Evolutionary conservation across 2,797 vertebrate species (phyloP).

Genomic region (Botia almorhae): DNA sequence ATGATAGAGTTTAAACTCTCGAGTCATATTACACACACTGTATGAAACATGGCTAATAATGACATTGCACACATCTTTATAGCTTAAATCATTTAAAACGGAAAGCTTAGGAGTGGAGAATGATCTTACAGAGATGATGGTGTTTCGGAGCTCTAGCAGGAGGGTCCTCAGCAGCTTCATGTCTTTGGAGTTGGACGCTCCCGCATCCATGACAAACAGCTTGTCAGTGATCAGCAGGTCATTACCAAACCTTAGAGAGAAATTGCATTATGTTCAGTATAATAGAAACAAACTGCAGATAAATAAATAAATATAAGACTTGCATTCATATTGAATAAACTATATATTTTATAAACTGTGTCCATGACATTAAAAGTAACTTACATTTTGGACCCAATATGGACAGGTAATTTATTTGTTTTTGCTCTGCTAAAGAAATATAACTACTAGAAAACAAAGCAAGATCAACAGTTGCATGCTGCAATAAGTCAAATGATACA

Average conservation of each 20-base stretch:
- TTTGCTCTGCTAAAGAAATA: neutral
- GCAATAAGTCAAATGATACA: too few species aligned
- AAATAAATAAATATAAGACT: neutral
- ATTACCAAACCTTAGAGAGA: slow-evolving; percentile 86
- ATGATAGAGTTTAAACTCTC: slow-evolving; percentile 3
- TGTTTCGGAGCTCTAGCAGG: slow-evolving; percentile 88
- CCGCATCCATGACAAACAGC: slow-evolving; percentile 91
- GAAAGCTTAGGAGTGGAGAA: neutral
- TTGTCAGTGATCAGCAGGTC: slow-evolving; percentile 92
- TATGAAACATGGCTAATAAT: neutral
- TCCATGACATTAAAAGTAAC: too few species aligned
- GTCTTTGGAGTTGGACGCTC: slow-evolving; percentile 94
- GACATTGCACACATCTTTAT: neutral
- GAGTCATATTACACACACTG: neutral
- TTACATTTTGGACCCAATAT: neutral
- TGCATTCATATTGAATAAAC: too few species aligned
- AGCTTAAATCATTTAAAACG: neutral
- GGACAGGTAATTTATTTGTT: neutral
- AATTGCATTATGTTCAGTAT: neutral
- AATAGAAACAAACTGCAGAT: neutral
- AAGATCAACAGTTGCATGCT: too few species aligned
- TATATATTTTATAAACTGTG: too few species aligned
- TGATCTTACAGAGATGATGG: slow-evolving; percentile 86
- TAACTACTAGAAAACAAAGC: too few species aligned
- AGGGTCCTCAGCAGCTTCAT: slow-evolving; percentile 92